These are phyloP conservation scores for Drosophila pseudoananassae DNA, from an alignment of 1,140 invertebrate species.

Conservation along the genomic window DNA sequence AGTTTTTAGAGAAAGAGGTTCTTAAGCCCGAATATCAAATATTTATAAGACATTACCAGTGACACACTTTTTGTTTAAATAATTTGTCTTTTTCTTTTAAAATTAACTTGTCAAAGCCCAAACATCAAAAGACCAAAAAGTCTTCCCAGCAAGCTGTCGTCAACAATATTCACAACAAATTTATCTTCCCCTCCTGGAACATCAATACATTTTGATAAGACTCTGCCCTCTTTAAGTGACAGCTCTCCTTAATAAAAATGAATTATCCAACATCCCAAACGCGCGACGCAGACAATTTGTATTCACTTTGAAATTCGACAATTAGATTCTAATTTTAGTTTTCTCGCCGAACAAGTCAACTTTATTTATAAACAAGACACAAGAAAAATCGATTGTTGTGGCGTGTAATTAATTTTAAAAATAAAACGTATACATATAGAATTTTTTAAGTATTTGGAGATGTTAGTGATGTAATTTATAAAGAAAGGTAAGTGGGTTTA, in stretches of 20 bases:
- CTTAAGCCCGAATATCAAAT: too few relatives aligned
- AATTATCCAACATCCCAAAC: slow-evolving; percentile 42
- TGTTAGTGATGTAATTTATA: too few relatives aligned
- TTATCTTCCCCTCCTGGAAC: slow-evolving; percentile 29
- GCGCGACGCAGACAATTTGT: slow-evolving; percentile 43
- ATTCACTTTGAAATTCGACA: slow-evolving; percentile 29
- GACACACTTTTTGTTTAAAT: background rate
- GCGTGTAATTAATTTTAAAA: slow-evolving; percentile 2
- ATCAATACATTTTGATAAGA: slow-evolving; percentile 18
- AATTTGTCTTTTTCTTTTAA: slow-evolving; percentile 18
- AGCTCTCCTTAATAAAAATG: slow-evolving; percentile 47
- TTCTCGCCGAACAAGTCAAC: slow-evolving; percentile 22
- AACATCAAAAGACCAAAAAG: slow-evolving; percentile 18
- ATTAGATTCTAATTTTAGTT: slow-evolving; percentile 43
- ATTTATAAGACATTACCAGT: background rate
- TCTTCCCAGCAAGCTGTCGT: slow-evolving; percentile 29
- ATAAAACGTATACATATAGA: background rate
- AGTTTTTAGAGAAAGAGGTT: too few relatives aligned
- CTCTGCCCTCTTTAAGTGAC: slow-evolving; percentile 38
- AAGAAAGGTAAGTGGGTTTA: too few relatives aligned
- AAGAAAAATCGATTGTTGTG: slow-evolving; percentile 8
- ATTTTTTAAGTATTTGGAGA: too few relatives aligned
- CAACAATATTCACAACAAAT: slow-evolving; percentile 31
- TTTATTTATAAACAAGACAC: slow-evolving; percentile 22
- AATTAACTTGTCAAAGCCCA: slow-evolving; percentile 21